Percentiles rank a stretch among this genome's conserved stretches.
phyloP scores from a whole-genome alignment of 2,888 invertebrate species.

The Xylota segnis region DNA sequence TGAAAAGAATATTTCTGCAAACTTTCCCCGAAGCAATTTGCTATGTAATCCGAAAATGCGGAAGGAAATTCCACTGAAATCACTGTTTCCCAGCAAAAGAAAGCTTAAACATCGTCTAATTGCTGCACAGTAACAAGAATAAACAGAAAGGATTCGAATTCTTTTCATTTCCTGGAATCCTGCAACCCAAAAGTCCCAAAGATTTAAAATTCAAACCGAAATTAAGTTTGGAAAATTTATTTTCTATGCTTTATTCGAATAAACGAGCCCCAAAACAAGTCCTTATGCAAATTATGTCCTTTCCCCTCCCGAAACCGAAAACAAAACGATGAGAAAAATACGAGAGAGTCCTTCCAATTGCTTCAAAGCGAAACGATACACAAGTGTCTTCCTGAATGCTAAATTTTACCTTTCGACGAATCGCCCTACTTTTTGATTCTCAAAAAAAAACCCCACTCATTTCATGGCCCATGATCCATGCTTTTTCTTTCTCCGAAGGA shows the following conservation, averaged over 20 bases:
- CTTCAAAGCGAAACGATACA: constrained; percentile 42
- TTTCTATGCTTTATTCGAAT: constrained; percentile 14
- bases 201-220: constrained; percentile 11
- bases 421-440: constrained; percentile 5
- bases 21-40: not conserved
- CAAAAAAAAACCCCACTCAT: no score
- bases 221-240: constrained; percentile 1
- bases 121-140: not conserved
- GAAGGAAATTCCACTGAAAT: no score
- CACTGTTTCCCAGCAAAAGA: no score
- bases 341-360: constrained; percentile 1
- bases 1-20: not conserved
- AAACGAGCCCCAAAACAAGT: constrained; percentile 5
- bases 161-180: not conserved
- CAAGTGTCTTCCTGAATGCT: constrained; percentile 37
- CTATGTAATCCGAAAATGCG: no score
- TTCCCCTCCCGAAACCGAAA: not conserved
- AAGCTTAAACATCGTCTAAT: not conserved
- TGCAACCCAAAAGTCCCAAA: not conserved
- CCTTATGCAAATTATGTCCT: constrained; percentile 44
- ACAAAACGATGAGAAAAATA: not conserved
- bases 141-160: not conserved
- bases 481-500: constrained; percentile 23
- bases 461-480: constrained; percentile 56
- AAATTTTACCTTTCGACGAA: constrained; percentile 35